Evolutionary conservation across 2,888 invertebrate genomes (phyloP).

Genomic region (Portevinia maculata): DNA sequence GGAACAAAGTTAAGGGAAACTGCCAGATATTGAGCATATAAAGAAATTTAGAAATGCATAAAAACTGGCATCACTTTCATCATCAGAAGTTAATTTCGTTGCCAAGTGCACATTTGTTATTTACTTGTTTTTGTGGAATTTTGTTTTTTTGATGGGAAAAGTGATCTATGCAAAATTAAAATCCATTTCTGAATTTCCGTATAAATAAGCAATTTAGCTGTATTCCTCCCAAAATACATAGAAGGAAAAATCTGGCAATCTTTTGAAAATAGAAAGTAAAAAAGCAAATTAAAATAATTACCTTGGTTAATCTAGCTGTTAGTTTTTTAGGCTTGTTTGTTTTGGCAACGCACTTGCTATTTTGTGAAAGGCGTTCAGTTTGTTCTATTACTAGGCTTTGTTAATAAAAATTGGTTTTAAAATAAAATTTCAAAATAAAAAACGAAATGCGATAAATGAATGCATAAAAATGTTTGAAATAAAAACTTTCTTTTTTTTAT

Average conservation of each 20-base stretch:
- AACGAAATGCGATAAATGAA: slow-evolving; percentile 41
- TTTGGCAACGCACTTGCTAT: slow-evolving; percentile 66
- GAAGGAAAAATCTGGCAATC: slow-evolving; percentile 35
- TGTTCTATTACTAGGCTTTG: slow-evolving; percentile 31
- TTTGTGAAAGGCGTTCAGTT: slow-evolving; percentile 57
- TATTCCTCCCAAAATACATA: no score
- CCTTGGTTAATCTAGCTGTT: slow-evolving; percentile 74
- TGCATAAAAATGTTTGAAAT: slow-evolving; percentile 67
- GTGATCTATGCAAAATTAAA: no score
- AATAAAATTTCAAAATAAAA: slow-evolving; percentile 45
- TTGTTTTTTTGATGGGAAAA: no score
- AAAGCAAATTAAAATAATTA: slow-evolving; percentile 71
- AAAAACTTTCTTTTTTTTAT: slow-evolving; percentile 70
- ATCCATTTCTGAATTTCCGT: no score
- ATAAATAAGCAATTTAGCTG: no score
- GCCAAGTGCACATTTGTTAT: no score
- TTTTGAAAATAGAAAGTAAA: slow-evolving; percentile 42
- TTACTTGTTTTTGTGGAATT: no score
- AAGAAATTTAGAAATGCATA: background rate
- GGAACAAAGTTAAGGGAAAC: slow-evolving; percentile 56
- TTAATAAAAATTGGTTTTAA: slow-evolving; percentile 42
- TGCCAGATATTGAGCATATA: slow-evolving; percentile 52
- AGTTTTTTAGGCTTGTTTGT: slow-evolving; percentile 44
- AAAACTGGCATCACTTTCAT: background rate
- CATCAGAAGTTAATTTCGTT: no score